Base-by-base conservation (phyloP, 2,888 invertebrate genomes). In the Lasius fuliginosus region DNA sequence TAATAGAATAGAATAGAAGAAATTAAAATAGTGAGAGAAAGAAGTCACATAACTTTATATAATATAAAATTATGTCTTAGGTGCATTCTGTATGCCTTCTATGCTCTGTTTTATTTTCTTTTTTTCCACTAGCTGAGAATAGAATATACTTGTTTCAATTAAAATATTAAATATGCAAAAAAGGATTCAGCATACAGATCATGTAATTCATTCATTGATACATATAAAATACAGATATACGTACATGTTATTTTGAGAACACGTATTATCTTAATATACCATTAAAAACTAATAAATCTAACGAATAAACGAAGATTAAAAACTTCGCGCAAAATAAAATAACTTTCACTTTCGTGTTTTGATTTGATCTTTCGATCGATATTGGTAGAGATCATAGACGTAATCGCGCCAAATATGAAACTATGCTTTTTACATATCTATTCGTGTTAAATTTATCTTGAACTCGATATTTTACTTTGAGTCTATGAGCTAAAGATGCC, bases 181-280 rank as follows among this genome's bases (percentile, higher is more conserved):
- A 49, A 75, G 15, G 15, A 53, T 53, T 49, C 49, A 9, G 3
- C 3, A 62, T 1, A 49, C 1, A 75, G 49, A 62, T 0, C 1
- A 11, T 9, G 18, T 9, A 27, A 3, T 4, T 1, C 15, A 49
- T 53, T 27, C 1, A 42, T 23, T 15, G 56, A 36, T 33, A n/a
- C 12, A n/a, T 30, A 69, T 15, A 12, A 69, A 68, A 68, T 30
- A 1, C 9, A 15, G 4, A 33, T 60, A 62, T 79, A 71, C 71
- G 9, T 71, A 79, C 79, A 60, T 33, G 79, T 60, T 71, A 79
- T 79, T 33, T 71, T 60, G 12, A 18, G 42, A 71, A 40, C 9
- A 46, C 18, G 11, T n/a, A 6, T 42, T 56, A 60, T 18, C 15
- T n/a, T 9, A 30, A n/a, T 69, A 12, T 49, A 30, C 0, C n/a